Base-by-base conservation (phyloP, 2,888 invertebrate species). In the Andrena hattorfiana region DNA sequence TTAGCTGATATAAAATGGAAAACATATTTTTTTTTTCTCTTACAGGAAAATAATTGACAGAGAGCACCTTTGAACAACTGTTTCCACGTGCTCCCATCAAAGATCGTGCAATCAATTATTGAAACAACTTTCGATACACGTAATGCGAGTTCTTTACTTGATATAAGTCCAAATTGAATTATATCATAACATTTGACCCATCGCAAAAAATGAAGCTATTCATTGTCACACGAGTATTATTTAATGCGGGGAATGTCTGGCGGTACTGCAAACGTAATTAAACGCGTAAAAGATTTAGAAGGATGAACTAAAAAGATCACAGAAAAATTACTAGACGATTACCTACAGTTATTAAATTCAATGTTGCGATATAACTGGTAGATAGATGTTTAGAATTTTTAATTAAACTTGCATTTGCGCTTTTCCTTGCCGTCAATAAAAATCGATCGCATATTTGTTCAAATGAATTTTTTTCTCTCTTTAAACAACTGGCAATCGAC, bases 371-470 rank as follows among this genome's bases (percentile, higher is more conserved):
- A 6, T 48, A 70, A 66, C 13, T 54, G 13, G 4, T 64, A 20
- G 48, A 7, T 49, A 60, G 56, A 59, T 23, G 48, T 56, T 67
- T 23, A 48, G 13, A 16, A 67, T n/a, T 23, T 23, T 68, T 6
- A 32, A 35, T 62, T 32, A 69, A 70, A 49, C 10, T 62, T 51
- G n/a, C 30, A 54, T 20, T 54, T n/a, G 30, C 10, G 35, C 6
- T 20, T 76, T 54, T 56, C 42, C 16, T 20, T 63, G 42, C 48
- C 54, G 68, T 48, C 75, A 76, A 76, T 49, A 28, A 48, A 54
- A 68, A 35, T 32, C 7, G 2, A 32, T 32, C 2, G 32, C 8
- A 32, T 32, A 32, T 32, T 32, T 32, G 7, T 32, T 32, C 32
- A 7, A 32, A 32, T 8, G 32, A 32, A 0, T 32, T 7, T 32